Conservation (phyloP, 2,888 invertebrate genomes). For the Drosophila putrida region DNA sequence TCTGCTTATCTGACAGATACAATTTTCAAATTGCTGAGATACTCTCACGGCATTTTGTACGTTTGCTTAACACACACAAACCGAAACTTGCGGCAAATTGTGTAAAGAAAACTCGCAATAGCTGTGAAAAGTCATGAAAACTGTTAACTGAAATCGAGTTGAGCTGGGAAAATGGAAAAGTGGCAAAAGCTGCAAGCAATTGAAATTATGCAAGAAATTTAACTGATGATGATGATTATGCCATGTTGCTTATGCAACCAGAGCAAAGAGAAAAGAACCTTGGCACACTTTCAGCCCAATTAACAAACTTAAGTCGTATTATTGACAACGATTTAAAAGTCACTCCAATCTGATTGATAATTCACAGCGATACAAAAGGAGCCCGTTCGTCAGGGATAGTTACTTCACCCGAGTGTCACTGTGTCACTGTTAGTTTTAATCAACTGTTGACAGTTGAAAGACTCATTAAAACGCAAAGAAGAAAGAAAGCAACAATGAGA, state of each 20-base stretch:
- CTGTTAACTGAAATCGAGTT: conserved; percentile 49
- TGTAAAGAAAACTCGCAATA: conserved; percentile 25
- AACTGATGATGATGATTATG: conserved; percentile 17
- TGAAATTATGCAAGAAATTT: conserved; percentile 58
- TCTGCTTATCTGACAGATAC: conserved; percentile 64
- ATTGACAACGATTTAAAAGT: conserved; percentile 20
- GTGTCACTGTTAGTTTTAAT: conserved; percentile 53
- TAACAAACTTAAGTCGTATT: conserved; percentile 15
- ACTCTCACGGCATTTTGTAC: conserved; percentile 72
- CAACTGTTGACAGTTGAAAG: conserved; percentile 68
- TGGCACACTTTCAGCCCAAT: conserved; percentile 54
- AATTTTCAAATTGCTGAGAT: conserved; percentile 75
- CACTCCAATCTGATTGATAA: conserved; percentile 10
- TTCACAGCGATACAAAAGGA: conserved; percentile 25
- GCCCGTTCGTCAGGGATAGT: conserved; percentile 27
- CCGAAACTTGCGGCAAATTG: conserved; percentile 49
- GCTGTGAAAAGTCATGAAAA: conserved; percentile 46
- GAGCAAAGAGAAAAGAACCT: conserved; percentile 28
- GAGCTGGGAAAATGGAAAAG: conserved; percentile 45
- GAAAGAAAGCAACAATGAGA: conserved; percentile 14
- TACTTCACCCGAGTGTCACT: conserved; percentile 27
- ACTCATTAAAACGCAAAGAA: conserved; percentile 60
- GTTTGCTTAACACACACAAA: conserved; percentile 43
- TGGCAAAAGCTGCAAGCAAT: conserved; percentile 40
- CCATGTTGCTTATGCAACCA: conserved; percentile 35